phyloP scores from a whole-genome alignment of 2,797 vertebrate species.

The Morus bassanus region DNA sequence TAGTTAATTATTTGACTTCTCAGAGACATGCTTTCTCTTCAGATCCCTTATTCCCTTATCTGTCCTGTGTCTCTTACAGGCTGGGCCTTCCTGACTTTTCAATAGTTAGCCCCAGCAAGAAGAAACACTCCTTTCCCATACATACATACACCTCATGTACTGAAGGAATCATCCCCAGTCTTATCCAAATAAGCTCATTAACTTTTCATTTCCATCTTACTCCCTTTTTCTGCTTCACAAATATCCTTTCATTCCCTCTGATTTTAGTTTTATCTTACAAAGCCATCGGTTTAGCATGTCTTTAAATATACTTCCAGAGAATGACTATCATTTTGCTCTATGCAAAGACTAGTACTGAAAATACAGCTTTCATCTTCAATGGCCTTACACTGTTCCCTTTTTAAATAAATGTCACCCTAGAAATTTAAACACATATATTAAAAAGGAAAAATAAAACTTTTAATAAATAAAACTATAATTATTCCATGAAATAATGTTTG shows the following conservation, averaged over 20 bases:
- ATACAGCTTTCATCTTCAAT: not conserved
- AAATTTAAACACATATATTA: not conserved
- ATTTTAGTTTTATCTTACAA: constrained; percentile 31
- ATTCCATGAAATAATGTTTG: not conserved
- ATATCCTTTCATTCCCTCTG: not conserved
- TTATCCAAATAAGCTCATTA: not conserved
- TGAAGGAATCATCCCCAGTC: not conserved
- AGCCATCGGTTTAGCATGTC: not conserved
- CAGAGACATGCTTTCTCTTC: not conserved
- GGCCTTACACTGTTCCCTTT: not conserved
- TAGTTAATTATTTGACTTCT: not conserved
- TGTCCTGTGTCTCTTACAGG: not conserved
- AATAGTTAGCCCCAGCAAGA: not conserved
- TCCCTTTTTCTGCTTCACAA: not conserved
- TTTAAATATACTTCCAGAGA: not conserved
- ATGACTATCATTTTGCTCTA: not conserved
- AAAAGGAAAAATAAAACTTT: not conserved
- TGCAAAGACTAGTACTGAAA: not conserved
- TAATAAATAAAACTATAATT: not conserved
- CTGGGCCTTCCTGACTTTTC: not conserved
- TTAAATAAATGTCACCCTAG: not conserved
- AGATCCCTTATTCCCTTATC: not conserved
- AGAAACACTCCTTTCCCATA: not conserved
- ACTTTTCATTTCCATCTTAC: not conserved
- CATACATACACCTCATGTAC: not conserved